Conservation (phyloP, 1,140 invertebrate species). For the Sipha flava region DNA sequence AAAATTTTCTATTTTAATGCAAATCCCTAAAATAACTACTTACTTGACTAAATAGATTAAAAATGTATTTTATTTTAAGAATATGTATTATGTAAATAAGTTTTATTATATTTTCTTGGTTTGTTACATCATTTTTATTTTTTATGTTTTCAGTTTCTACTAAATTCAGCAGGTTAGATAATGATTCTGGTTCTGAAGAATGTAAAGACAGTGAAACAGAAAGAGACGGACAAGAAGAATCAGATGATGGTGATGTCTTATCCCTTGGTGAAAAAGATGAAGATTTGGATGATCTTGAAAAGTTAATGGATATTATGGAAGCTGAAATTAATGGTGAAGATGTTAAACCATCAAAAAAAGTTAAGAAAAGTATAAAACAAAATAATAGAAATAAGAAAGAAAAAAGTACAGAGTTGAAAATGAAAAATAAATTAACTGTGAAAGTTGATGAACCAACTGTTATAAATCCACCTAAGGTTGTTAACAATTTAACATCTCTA, state of each 20-base stretch:
- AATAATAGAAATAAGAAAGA: slow-evolving; percentile 19
- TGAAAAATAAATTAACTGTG: not conserved
- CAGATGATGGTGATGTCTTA: slow-evolving; percentile 26
- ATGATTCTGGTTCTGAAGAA: slow-evolving; percentile 25
- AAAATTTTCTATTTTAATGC: too few relatives aligned
- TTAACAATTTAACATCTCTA: not conserved
- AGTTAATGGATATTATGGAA: slow-evolving; percentile 27
- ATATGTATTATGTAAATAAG: too few relatives aligned
- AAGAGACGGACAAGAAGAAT: slow-evolving; percentile 3
- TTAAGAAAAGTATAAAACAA: not conserved
- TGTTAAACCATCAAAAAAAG: not conserved
- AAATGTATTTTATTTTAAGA: too few relatives aligned
- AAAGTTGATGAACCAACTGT: not conserved
- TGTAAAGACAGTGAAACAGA: not conserved
- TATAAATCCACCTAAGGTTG: not conserved
- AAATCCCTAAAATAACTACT: too few relatives aligned
- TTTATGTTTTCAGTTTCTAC: slow-evolving; percentile 8
- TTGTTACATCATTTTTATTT: too few relatives aligned
- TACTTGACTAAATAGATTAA: too few relatives aligned
- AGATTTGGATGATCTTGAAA: slow-evolving; percentile 26
- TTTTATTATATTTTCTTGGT: too few relatives aligned
- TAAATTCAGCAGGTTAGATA: slow-evolving; percentile 23
- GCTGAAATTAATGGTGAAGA: slow-evolving; percentile 15
- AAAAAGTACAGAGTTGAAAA: not conserved
- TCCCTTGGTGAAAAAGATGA: slow-evolving; percentile 20